These are phyloP conservation scores for Lasiurus cinereus DNA, from an alignment of 2,113 vertebrate genomes.

Conservation along the genomic window DNA sequence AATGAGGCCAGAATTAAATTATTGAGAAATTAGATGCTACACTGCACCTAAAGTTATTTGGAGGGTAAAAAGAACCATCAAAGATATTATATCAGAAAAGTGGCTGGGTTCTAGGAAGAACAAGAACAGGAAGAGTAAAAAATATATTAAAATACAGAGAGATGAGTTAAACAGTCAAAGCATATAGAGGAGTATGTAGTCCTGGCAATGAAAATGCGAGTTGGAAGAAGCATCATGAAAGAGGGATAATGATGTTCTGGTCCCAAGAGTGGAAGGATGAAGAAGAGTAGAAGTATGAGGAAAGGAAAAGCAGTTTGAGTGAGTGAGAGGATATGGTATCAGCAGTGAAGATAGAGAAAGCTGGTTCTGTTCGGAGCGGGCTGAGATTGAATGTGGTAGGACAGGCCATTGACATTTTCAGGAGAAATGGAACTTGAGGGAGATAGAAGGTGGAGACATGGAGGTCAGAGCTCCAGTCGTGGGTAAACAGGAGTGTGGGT, in stretches of 20 bases:
- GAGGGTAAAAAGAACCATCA: neutral
- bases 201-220: neutral
- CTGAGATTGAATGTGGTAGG: neutral
- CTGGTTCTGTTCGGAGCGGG: neutral
- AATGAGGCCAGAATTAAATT: neutral
- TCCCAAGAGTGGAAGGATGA: too few relatives aligned
- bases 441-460: neutral
- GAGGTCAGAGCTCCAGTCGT: neutral
- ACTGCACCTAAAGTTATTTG: neutral
- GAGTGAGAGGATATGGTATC: neutral
- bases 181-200: neutral
- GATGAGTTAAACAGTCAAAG: neutral
- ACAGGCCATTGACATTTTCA: neutral
- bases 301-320: neutral
- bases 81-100: neutral
- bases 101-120: neutral
- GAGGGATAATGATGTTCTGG: fast-evolving
- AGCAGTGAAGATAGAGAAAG: neutral
- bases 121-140: neutral
- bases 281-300: too few relatives aligned
- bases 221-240: neutral
- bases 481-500: neutral
- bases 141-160: neutral
- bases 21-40: neutral
- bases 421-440: neutral